Conservation (phyloP, 2,113 vertebrate species). For the Neopipo cinnamomea region DNA sequence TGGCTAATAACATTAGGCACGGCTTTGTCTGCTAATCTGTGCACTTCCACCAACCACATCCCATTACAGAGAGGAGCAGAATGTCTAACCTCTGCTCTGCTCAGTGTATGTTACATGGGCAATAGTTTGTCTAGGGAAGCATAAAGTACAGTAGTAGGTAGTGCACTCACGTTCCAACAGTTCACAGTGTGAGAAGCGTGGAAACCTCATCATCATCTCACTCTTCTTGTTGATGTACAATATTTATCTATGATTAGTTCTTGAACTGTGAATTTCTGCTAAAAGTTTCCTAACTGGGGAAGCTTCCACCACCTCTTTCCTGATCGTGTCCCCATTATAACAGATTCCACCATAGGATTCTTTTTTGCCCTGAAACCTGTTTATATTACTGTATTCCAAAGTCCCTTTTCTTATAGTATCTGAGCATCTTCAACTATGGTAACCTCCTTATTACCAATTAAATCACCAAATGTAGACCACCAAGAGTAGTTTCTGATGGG, state of each 20-base stretch:
- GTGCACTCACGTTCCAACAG: not conserved
- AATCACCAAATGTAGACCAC: not conserved
- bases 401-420: not conserved
- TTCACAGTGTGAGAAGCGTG: not conserved
- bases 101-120: not conserved
- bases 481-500: not conserved
- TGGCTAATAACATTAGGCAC: not conserved
- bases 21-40: slow-evolving; percentile 32
- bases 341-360: not conserved
- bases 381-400: not conserved
- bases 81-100: not conserved
- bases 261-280: not conserved
- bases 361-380: not conserved
- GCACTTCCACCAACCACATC: not conserved
- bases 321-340: not conserved
- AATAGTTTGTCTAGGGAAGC: not conserved
- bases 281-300: not conserved
- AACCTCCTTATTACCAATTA: not conserved
- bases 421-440: not conserved
- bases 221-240: not conserved
- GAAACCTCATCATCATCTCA: not conserved
- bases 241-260: not conserved
- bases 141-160: not conserved
- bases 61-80: not conserved
- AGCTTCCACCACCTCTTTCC: not conserved